phyloP scores from a whole-genome alignment of 2,888 invertebrate genomes.

The Griposia aprilina region DNA sequence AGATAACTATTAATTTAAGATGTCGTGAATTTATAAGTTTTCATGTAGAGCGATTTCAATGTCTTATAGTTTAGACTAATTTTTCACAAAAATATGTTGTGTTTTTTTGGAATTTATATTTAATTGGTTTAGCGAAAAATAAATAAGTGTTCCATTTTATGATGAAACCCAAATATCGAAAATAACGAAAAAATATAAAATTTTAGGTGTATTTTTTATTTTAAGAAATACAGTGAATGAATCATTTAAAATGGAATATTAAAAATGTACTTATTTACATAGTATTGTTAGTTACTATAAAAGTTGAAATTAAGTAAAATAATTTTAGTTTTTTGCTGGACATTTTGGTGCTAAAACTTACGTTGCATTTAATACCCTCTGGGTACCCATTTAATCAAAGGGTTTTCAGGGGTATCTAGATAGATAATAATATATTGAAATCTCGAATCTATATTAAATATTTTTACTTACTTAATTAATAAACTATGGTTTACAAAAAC shows the following conservation, averaged over 20 bases:
- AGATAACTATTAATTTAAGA: constrained; percentile 35
- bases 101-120: constrained; percentile 12
- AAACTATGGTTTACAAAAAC: constrained; percentile 4
- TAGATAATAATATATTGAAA: constrained; percentile 40
- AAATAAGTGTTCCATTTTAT: constrained; percentile 43
- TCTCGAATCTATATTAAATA: constrained; percentile 44
- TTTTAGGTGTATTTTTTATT: not conserved
- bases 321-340: constrained; percentile 73
- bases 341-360: constrained; percentile 78
- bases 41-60: not conserved
- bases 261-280: constrained; percentile 52
- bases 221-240: not conserved
- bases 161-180: constrained; percentile 2
- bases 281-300: constrained; percentile 59
- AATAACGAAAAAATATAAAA: not conserved
- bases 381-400: constrained; percentile 9
- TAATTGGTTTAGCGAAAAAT: constrained; percentile 28
- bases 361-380: constrained; percentile 56
- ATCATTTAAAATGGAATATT: constrained; percentile 51
- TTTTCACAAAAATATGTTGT: not conserved
- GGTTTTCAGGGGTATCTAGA: constrained; percentile 21
- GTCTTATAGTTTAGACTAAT: constrained; percentile 4
- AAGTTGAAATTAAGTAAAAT: constrained; percentile 43
- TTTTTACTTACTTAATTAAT: constrained; percentile 4
- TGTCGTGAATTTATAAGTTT: not conserved